Conservation (phyloP, 1,140 invertebrate genomes). For the Ostrea edulis region DNA sequence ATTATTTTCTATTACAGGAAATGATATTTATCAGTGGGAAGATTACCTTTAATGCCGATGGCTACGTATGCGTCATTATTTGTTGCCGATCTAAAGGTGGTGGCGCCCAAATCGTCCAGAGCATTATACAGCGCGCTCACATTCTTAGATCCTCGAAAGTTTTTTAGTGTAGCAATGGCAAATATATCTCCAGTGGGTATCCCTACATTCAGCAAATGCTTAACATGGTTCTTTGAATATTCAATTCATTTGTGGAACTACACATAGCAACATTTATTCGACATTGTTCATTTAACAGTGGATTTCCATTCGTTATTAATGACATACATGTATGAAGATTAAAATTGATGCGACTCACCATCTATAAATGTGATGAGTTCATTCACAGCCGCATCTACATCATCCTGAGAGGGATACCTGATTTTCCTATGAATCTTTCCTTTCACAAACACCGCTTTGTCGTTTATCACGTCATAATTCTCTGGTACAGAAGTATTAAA, state of each 20-base stretch:
- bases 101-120: neutral
- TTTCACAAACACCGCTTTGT: neutral
- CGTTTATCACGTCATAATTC: neutral
- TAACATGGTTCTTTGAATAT: neutral
- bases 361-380: neutral
- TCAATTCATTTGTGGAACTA: too few relatives aligned
- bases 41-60: neutral
- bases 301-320: too few relatives aligned
- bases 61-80: neutral
- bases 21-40: too few relatives aligned
- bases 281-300: too few relatives aligned
- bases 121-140: neutral
- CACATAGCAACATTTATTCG: too few relatives aligned
- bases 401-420: neutral
- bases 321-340: too few relatives aligned
- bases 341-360: neutral
- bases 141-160: neutral
- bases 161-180: conserved; percentile 24
- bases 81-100: neutral
- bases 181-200: conserved; percentile 14
- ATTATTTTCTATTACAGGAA: too few relatives aligned
- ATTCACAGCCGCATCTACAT: neutral
- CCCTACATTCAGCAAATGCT: neutral
- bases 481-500: neutral
- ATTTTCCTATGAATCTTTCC: neutral